These are phyloP conservation scores for Zootermopsis nevadensis DNA, from an alignment of 2,888 invertebrate genomes.

Conservation along the genomic window DNA sequence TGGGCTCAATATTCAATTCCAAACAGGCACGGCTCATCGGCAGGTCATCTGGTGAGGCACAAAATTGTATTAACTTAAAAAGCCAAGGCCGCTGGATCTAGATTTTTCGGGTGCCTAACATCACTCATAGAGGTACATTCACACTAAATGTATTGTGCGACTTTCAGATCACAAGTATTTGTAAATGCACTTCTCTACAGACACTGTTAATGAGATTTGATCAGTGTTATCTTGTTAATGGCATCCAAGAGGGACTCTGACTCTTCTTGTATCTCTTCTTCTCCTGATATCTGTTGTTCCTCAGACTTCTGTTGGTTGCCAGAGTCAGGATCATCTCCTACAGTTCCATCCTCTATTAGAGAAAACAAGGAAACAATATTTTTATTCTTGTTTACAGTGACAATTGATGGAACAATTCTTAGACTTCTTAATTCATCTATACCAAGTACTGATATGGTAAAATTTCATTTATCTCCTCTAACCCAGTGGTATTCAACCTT, in stretches of 20 bases:
- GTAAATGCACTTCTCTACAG: background rate
- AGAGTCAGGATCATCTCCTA: slow-evolving; percentile 6
- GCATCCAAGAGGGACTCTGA: slow-evolving; percentile 47
- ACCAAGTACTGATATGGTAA: too few relatives aligned
- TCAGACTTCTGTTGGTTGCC: background rate
- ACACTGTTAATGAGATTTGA: slow-evolving; percentile 18
- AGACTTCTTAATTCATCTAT: too few relatives aligned
- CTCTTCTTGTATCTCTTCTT: slow-evolving; percentile 32
- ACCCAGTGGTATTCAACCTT: too few relatives aligned
- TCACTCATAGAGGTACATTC: background rate
- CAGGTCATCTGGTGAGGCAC: background rate
- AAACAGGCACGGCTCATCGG: background rate
- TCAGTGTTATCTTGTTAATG: slow-evolving; percentile 47
- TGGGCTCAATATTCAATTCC: background rate
- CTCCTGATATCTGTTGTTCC: background rate
- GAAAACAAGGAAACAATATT: background rate
- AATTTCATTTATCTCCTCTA: too few relatives aligned
- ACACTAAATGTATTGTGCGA: background rate
- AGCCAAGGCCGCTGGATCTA: background rate
- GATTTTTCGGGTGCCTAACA: background rate
- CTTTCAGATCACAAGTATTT: background rate
- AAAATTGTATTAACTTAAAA: background rate
- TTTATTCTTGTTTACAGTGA: too few relatives aligned
- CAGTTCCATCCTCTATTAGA: background rate
- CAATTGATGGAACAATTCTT: too few relatives aligned